Conservation (phyloP, 2,113 vertebrate genomes). For the Acanthisitta chloris region DNA sequence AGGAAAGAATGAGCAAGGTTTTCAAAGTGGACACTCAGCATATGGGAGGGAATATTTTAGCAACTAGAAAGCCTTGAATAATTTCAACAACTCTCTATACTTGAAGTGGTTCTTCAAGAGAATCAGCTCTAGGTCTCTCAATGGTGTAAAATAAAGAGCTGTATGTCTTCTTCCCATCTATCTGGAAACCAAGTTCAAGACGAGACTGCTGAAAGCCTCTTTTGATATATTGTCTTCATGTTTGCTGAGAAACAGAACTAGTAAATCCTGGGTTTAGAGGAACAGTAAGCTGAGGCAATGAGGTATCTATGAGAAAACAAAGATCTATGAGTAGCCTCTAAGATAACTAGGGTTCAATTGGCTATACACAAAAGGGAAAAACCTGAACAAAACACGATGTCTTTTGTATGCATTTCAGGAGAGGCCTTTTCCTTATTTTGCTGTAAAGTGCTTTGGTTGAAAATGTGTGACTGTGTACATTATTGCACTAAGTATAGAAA, state of each 20-base stretch:
- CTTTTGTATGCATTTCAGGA: neutral
- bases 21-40: constrained; percentile 60
- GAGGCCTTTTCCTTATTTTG: neutral
- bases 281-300: neutral
- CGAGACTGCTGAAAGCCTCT: neutral
- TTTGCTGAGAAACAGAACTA: neutral
- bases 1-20: constrained; percentile 53
- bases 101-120: neutral
- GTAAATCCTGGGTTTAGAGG: neutral
- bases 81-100: neutral
- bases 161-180: neutral
- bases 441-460: neutral
- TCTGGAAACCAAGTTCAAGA: neutral
- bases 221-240: neutral
- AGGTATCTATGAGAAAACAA: neutral
- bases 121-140: rapidly evolving
- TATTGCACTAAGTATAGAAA: neutral
- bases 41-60: constrained; percentile 16
- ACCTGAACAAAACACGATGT: neutral
- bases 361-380: neutral
- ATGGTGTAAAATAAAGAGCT: neutral
- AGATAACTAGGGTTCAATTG: neutral
- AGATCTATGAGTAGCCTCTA: neutral
- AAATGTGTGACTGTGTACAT: neutral
- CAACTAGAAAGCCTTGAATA: neutral